Conservation (phyloP, 2,797 vertebrate genomes). For the Phrynocephalus guinanensis region DNA sequence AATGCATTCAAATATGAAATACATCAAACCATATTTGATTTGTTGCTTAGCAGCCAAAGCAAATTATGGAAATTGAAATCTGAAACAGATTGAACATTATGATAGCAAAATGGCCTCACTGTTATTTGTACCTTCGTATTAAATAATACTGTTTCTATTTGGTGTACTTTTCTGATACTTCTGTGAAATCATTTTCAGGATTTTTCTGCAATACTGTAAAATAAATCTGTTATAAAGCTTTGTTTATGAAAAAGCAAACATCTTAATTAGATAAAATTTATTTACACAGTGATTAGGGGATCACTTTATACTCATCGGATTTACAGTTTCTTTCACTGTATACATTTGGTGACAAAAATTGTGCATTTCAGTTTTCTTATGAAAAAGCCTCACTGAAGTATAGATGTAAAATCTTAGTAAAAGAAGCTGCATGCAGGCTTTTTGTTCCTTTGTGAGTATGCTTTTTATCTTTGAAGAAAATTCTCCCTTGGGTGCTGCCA, state of each 20-base stretch:
- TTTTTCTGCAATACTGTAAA: conserved; percentile 26
- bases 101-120: conserved; percentile 51
- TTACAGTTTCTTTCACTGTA: background rate
- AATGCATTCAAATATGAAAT: conserved; percentile 56
- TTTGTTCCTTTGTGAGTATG: background rate
- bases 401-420: background rate
- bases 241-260: conserved; percentile 8
- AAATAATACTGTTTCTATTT: conserved; percentile 33
- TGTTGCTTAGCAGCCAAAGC: conserved; percentile 76
- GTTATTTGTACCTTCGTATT: conserved; percentile 35
- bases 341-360: background rate
- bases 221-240: background rate
- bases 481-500: background rate
- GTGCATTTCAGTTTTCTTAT: background rate
- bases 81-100: conserved; percentile 51
- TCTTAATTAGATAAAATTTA: conserved; percentile 17
- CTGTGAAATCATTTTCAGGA: conserved; percentile 11
- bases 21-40: conserved; percentile 67
- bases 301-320: conserved; percentile 25
- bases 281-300: conserved; percentile 29
- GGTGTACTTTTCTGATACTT: conserved; percentile 1
- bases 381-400: background rate
- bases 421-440: background rate
- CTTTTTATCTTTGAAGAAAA: background rate
- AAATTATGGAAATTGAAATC: conserved; percentile 65